Evolutionary conservation across 2,888 invertebrate genomes (phyloP).

Genomic region (Temnothorax unifasciatus): DNA sequence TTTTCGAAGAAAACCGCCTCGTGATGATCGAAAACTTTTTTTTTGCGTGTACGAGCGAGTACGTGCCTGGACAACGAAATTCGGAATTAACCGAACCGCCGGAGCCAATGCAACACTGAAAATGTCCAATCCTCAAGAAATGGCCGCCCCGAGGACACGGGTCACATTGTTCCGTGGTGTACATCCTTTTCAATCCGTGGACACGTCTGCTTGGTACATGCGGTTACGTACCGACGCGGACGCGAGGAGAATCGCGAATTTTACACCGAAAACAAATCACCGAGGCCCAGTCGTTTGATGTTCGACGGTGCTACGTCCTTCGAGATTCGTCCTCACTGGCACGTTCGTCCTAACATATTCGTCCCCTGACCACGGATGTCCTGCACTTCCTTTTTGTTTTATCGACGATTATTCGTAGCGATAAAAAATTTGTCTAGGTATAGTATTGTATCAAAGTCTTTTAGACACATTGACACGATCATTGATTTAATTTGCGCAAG

Average conservation of each 20-base stretch:
- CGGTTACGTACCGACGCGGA: constrained; percentile 52
- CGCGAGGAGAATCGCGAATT: constrained; percentile 71
- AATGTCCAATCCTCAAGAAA: constrained; percentile 39
- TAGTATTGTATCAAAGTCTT: neutral
- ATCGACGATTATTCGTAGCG: constrained; percentile 49
- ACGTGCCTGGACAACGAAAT: constrained; percentile 41
- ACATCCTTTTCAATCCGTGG: constrained; percentile 48
- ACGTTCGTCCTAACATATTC: neutral
- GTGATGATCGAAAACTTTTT: constrained; percentile 12
- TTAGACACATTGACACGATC: neutral
- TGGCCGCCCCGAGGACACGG: constrained; percentile 43
- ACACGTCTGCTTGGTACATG: constrained; percentile 29
- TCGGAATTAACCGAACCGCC: constrained; percentile 41
- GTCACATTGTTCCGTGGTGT: constrained; percentile 52
- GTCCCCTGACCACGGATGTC: constrained; percentile 59
- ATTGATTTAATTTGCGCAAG: constrained; percentile 10
- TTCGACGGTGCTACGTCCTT: constrained; percentile 51
- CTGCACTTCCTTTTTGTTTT: constrained; percentile 59
- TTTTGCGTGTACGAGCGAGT: neutral
- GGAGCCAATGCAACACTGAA: constrained; percentile 43
- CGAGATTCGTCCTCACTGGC: constrained; percentile 60
- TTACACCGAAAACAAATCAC: constrained; percentile 70
- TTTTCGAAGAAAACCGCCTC: neutral
- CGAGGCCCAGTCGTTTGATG: constrained; percentile 21
- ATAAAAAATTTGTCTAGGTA: neutral